Evolutionary conservation across 2,113 vertebrate species (phyloP), one percentile per base, ranked within the genome.

Genomic region (Hydrolagus affinis): DNA sequence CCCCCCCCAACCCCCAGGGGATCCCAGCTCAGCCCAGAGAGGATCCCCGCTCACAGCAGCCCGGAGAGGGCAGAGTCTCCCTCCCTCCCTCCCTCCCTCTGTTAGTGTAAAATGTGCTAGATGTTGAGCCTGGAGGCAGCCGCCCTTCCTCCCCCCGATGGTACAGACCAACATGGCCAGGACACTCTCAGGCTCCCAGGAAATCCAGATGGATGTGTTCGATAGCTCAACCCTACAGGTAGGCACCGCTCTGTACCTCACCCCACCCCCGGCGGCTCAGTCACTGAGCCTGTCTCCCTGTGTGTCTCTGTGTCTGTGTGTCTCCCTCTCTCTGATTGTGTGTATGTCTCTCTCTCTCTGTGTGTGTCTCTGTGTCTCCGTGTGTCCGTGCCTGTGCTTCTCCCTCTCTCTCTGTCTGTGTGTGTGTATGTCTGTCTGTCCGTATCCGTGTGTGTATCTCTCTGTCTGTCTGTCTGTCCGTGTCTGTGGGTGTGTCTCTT

Each of bases 121-220:
- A 86, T 85, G 87, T 86, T 44, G 44, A 44, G 74, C 85, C 59
- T 86, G 87, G 86, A 87, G 88, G 90, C 87, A 89, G 87, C 44
- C 44, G 44, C 44, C 44, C 6, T 44, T 44, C 44, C 44, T 44
- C 44, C 59, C 86, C 91, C 94, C 93, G 94, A 95, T 98, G 97
- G 97, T 98, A 94, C 97, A 96, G 95, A 96, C 97, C 94, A 95
- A 94, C 92, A 98, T 98, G 97, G 97, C 97, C 92, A 95, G 96
- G 92, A 95, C 96, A 91, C 95, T 96, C 89, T 96, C 95, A 93
- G 96, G 95, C 93, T 95, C 97, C 91, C 96, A 97, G 93, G 97
- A 98, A 93, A 98, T 98, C 91, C 97, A 96, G 90, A 98, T 98
- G 97, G 97, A 97, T 92, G 96, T 97, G 92, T 96, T 98, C 88